Evolutionary conservation across 2,797 vertebrate genomes (phyloP).

Genomic region (Thalassophryne amazonica): DNA sequence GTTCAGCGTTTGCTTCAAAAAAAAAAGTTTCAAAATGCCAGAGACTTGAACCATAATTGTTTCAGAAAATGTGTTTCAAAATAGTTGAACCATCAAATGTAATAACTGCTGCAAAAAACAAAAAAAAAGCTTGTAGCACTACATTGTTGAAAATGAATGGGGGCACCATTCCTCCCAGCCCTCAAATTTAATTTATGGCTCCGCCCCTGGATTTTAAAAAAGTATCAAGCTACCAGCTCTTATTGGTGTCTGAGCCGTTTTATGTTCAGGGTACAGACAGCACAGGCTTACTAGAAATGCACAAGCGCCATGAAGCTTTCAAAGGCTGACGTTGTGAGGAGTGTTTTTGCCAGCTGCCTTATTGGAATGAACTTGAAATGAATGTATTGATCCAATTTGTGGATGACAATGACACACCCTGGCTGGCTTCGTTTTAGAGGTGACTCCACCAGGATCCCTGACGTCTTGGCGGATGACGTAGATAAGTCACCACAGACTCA

Average conservation of each 20-base stretch:
- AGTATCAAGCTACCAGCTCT: slow-evolving; percentile 12
- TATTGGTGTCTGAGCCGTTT: slow-evolving; percentile 16
- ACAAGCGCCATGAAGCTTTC: slow-evolving; percentile 37
- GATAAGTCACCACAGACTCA: slow-evolving; percentile 31
- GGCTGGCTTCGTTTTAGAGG: slow-evolving; percentile 60
- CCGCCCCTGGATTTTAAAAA: too few species aligned
- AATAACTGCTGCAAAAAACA: too few species aligned
- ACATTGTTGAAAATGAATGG: too few species aligned
- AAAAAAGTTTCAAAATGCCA: too few species aligned
- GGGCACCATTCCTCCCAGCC: too few species aligned
- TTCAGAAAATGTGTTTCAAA: too few species aligned
- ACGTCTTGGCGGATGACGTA: slow-evolving; percentile 44
- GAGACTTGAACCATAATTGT: too few species aligned
- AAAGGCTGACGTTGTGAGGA: slow-evolving; percentile 60
- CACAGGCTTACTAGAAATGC: slow-evolving; percentile 18
- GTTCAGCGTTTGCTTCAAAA: too few species aligned
- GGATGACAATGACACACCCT: slow-evolving; percentile 60
- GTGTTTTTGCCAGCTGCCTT: slow-evolving; percentile 54
- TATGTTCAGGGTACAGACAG: slow-evolving; percentile 1
- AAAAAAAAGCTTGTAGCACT: too few species aligned
- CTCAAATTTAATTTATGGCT: too few species aligned
- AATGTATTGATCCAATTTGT: slow-evolving; percentile 65
- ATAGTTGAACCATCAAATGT: too few species aligned
- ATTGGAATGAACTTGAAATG: slow-evolving; percentile 73
- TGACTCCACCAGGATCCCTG: slow-evolving; percentile 57